Conservation (phyloP, 1,140 invertebrate species). For the Aphelenchoides fujianensis region DNA sequence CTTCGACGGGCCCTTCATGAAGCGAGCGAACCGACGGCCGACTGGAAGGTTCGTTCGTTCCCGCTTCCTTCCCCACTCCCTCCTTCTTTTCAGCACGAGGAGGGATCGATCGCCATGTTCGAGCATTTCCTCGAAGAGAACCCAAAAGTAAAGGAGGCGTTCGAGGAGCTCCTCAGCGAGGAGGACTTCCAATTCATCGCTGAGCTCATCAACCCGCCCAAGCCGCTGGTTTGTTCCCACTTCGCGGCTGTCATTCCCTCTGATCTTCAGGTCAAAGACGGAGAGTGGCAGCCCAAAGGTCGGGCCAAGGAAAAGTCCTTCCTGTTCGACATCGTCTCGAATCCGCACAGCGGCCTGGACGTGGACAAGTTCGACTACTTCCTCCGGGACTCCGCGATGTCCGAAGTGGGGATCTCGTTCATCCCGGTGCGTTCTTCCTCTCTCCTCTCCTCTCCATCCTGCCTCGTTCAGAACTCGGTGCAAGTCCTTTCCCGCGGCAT, state of each 20-base stretch:
- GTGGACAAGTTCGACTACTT: conserved; percentile 43
- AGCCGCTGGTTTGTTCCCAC: neutral
- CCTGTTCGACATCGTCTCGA: conserved; percentile 39
- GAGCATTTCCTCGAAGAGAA: conserved; percentile 12
- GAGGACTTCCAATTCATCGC: conserved; percentile 13
- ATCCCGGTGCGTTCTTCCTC: neutral
- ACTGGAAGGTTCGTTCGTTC: neutral
- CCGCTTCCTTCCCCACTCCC: neutral
- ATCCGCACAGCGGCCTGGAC: conserved; percentile 24
- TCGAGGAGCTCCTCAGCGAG: neutral
- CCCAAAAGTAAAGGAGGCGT: neutral
- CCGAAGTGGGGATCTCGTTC: conserved; percentile 24
- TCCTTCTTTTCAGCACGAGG: conserved; percentile 13
- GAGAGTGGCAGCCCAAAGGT: conserved; percentile 33
- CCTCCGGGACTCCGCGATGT: conserved; percentile 21
- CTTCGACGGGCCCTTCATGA: neutral
- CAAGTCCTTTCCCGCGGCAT: neutral
- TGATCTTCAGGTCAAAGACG: conserved; percentile 10
- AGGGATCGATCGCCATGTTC: conserved; percentile 1
- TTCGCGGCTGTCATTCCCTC: neutral
- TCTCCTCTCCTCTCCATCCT: neutral
- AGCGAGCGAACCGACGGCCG: neutral
- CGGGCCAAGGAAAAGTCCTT: conserved; percentile 26
- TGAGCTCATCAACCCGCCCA: conserved; percentile 21
- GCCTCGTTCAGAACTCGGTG: neutral